Percentiles rank a stretch among this genome's conserved stretches.
phyloP scores from a whole-genome alignment of 2,888 invertebrate species.

The Plebejus anna region DNA sequence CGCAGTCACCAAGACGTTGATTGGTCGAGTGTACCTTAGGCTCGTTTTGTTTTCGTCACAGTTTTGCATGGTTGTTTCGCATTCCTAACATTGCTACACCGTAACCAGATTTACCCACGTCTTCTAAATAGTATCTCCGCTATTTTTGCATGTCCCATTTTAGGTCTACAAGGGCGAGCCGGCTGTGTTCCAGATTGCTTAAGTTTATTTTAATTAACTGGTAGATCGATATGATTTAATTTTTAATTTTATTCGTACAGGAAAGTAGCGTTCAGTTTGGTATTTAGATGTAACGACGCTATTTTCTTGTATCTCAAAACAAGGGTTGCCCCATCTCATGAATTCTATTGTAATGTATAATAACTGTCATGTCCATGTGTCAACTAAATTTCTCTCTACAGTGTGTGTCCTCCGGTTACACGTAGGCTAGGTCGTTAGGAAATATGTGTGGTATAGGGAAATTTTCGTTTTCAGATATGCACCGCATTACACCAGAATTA shows the following conservation, averaged over 20 bases:
- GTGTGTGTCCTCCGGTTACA: constrained; percentile 70
- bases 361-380: constrained; percentile 78
- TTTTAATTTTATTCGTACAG: constrained; percentile 40
- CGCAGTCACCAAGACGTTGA: constrained; percentile 42
- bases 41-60: constrained; percentile 65
- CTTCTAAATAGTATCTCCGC: constrained; percentile 65
- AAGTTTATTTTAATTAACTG: constrained; percentile 34
- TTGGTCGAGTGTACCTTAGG: constrained; percentile 53
- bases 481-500: constrained; percentile 80
- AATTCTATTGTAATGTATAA: constrained; percentile 65
- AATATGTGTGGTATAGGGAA: constrained; percentile 80
- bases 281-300: constrained; percentile 48
- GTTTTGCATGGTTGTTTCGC: constrained; percentile 78
- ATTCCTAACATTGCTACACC: constrained; percentile 73
- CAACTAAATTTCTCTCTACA: constrained; percentile 71
- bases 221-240: constrained; percentile 19
- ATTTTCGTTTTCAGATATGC: constrained; percentile 81
- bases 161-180: constrained; percentile 62
- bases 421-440: constrained; percentile 68
- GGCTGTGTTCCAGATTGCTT: constrained; percentile 42
- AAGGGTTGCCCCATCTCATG: constrained; percentile 81
- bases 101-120: constrained; percentile 69
- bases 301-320: constrained; percentile 60
- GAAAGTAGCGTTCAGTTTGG: constrained; percentile 50
- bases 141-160: constrained; percentile 70